Percentiles rank a stretch among this genome's conserved stretches.
phyloP scores from a whole-genome alignment of 1,140 invertebrate species.

The Catajapyx aquilonaris region DNA sequence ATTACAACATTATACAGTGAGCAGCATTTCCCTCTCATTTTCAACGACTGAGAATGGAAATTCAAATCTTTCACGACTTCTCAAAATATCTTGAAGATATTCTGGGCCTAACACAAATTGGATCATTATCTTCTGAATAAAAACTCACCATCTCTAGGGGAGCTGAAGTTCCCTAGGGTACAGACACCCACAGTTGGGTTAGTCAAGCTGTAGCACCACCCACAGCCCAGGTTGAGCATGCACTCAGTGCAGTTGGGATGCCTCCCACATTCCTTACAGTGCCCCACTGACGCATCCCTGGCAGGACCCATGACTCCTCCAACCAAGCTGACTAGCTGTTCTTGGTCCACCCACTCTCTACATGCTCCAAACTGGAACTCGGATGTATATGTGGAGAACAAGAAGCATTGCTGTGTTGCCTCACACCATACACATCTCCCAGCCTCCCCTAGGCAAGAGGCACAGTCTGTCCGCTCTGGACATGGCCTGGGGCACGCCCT shows the following conservation, averaged over 20 bases:
- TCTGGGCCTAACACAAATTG: too few species aligned
- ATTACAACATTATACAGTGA: too few species aligned
- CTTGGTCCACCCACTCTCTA: slow-evolving; percentile 75
- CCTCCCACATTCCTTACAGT: slow-evolving; percentile 59
- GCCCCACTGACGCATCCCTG: slow-evolving; percentile 20
- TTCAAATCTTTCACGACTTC: too few species aligned
- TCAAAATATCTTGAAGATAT: too few species aligned
- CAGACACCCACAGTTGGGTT: slow-evolving; percentile 63
- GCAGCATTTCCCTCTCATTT: too few species aligned
- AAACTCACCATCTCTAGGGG: slow-evolving; percentile 15
- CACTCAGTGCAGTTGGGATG: slow-evolving; percentile 61
- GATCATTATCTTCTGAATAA: too few species aligned
- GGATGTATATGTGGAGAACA: slow-evolving; percentile 83
- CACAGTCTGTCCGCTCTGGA: slow-evolving; percentile 48
- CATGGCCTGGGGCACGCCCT: slow-evolving; percentile 51
- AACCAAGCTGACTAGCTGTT: slow-evolving; percentile 18
- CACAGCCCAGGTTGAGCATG: slow-evolving; percentile 61
- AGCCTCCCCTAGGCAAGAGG: slow-evolving; percentile 56
- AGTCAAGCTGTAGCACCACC: slow-evolving; percentile 75
- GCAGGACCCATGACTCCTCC: not conserved
- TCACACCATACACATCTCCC: slow-evolving; percentile 91
- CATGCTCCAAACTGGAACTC: slow-evolving; percentile 84
- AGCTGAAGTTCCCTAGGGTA: slow-evolving; percentile 25
- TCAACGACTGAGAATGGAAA: too few species aligned
- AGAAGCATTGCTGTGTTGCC: slow-evolving; percentile 72